Evolutionary conservation across 2,888 invertebrate species (phyloP), one percentile per base, ranked within the genome.

Genomic region (Diarsia brunnea): DNA sequence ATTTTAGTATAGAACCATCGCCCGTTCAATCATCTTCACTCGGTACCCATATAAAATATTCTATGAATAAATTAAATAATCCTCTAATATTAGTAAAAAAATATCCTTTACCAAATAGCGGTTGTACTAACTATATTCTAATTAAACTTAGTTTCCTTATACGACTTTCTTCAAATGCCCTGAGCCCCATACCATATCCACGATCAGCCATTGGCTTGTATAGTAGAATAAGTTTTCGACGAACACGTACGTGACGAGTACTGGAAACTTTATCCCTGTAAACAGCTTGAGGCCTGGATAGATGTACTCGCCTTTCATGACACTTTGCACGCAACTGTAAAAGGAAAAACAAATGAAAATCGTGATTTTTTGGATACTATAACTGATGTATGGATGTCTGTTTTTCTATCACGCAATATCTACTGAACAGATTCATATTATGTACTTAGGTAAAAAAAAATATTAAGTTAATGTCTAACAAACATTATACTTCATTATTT

Each of bases 171-270:
- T 89, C 7, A 77, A 63, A 49, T 78, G 77, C 24, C 77, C 81
- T 65, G 86, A 81, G 19, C 93, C 92, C 94, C 95, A 94, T 2
- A 95, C 84, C 74, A 94, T 90, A 60, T 95, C 95, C 4, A 92
- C 80, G 4, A 95, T 84, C 11, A 92, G 63, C 93, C 94, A 96
- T 80, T 95, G 95, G 19, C 91, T 90, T 0, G 90, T 92, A 73
- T 93, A 94, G 78, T 93, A 95, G 53, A 95, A 94, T 8, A 94
- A 88, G 80, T 92, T 91, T 81, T 94, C 93, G 7, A 92, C 75
- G 24, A 91, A 91, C 14, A 90, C 83, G 68, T 93, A 95, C 0
- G 90, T 51, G 8, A 89, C 67, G 27, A 95, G 81, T 27, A 92
- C 24, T 0, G 90, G 74, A 0, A 93, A 81, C 72, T 93, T 92